A percentile compares a stretch with the other conserved stretches of the same genome.
These are phyloP conservation scores for Onychostoma macrolepis DNA, from an alignment of 2,113 vertebrate genomes.

Conservation along the genomic window DNA sequence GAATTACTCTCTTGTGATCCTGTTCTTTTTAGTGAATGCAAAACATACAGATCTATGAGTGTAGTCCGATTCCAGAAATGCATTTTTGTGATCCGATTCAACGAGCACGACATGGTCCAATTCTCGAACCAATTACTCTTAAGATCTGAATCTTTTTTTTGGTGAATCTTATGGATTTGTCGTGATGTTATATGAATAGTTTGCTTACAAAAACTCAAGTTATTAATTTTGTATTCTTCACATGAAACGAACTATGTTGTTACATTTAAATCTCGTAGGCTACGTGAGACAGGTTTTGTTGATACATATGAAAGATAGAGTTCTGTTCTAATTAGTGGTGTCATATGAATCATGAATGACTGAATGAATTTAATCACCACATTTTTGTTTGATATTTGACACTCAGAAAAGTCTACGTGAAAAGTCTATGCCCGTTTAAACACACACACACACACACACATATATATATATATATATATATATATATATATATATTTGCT, in stretches of 20 bases:
- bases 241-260: too few relatives aligned
- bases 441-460: too few relatives aligned
- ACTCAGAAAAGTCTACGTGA: not conserved
- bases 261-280: too few relatives aligned
- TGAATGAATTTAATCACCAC: not conserved
- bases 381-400: not conserved
- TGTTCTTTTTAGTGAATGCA: not conserved
- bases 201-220: not conserved
- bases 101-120: too few relatives aligned
- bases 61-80: too few relatives aligned
- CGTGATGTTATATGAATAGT: too few relatives aligned
- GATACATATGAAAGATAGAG: not conserved
- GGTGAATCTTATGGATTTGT: not conserved
- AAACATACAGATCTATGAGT: not conserved
- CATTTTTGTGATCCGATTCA: too few relatives aligned
- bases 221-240: not conserved
- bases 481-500: too few relatives aligned
- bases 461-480: too few relatives aligned
- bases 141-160: not conserved
- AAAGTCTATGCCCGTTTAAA: not conserved
- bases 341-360: not conserved
- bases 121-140: too few relatives aligned
- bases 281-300: too few relatives aligned
- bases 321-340: not conserved
- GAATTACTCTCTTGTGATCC: not conserved